phyloP scores from a whole-genome alignment of 30 jellyfish, hydroid and myxozoan species.

The Turritopsis rubra region DNA sequence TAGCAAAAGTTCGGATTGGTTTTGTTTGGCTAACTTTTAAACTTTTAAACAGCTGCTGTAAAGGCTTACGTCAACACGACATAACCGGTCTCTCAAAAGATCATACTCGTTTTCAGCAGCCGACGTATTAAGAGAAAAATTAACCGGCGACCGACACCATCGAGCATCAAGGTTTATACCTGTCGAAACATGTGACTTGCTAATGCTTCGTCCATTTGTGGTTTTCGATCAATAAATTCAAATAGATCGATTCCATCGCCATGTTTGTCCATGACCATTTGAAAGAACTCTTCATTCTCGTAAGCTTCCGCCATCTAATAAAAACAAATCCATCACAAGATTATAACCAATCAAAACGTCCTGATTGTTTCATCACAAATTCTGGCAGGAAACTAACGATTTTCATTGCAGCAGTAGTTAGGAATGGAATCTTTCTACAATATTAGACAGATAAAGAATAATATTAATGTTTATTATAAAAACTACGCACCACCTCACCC shows the following conservation, averaged over 20 bases:
- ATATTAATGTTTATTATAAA: too few relatives aligned
- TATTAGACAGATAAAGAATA: too few relatives aligned
- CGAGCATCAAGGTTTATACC: slow-evolving; percentile 29
- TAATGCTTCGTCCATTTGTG: slow-evolving; percentile 79
- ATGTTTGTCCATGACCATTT: slow-evolving; percentile 89
- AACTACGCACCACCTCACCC: not conserved
- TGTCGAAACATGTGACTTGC: slow-evolving; percentile 87
- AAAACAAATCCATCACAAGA: not conserved
- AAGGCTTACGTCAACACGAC: too few relatives aligned
- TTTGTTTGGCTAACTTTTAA: too few relatives aligned
- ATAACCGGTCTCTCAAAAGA: too few relatives aligned
- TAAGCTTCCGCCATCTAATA: slow-evolving; percentile 63
- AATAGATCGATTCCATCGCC: slow-evolving; percentile 94
- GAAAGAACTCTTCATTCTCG: slow-evolving; percentile 80
- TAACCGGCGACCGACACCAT: slow-evolving; percentile 2
- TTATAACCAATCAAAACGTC: not conserved
- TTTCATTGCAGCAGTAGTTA: too few relatives aligned
- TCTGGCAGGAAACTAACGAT: not conserved
- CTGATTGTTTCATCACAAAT: not conserved
- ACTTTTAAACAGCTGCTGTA: too few relatives aligned
- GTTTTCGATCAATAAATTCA: slow-evolving; percentile 83
- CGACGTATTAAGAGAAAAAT: too few relatives aligned
- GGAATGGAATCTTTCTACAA: too few relatives aligned
- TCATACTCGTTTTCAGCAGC: too few relatives aligned
- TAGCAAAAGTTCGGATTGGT: too few relatives aligned